Evolutionary conservation across 2,888 invertebrate genomes (phyloP).

Genomic region (Invenusta paracnida): DNA sequence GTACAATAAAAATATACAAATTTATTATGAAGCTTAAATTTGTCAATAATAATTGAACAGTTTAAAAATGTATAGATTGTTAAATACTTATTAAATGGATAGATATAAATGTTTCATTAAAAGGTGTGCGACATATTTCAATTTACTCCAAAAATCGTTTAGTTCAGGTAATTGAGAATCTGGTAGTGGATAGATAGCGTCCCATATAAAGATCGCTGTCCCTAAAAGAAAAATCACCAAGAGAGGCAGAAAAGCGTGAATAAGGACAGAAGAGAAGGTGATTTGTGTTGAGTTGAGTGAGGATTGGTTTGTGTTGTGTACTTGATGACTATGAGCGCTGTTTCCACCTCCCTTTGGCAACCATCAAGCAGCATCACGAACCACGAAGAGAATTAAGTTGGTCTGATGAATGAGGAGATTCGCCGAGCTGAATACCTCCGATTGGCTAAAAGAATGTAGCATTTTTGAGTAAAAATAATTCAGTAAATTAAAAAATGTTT

Average conservation of each 20-base stretch:
- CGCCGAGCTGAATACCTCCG: not conserved
- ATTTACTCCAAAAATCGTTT: too few relatives aligned
- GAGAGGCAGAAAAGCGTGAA: not conserved
- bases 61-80: too few relatives aligned
- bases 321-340: not conserved
- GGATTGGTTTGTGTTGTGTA: not conserved
- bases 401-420: not conserved
- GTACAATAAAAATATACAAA: too few relatives aligned
- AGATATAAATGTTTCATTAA: too few relatives aligned
- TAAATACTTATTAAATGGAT: too few relatives aligned
- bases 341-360: not conserved
- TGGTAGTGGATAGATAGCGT: not conserved
- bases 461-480: too few relatives aligned
- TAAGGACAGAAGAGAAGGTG: not conserved
- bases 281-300: not conserved
- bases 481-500: too few relatives aligned
- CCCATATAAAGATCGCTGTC: not conserved
- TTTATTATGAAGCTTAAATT: too few relatives aligned
- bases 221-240: not conserved
- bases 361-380: not conserved
- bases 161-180: too few relatives aligned
- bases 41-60: too few relatives aligned
- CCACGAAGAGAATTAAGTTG: not conserved
- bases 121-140: too few relatives aligned
- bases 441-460: too few relatives aligned